Conservation (phyloP, 2,888 invertebrate genomes). For the Pseudoips prasinana region DNA sequence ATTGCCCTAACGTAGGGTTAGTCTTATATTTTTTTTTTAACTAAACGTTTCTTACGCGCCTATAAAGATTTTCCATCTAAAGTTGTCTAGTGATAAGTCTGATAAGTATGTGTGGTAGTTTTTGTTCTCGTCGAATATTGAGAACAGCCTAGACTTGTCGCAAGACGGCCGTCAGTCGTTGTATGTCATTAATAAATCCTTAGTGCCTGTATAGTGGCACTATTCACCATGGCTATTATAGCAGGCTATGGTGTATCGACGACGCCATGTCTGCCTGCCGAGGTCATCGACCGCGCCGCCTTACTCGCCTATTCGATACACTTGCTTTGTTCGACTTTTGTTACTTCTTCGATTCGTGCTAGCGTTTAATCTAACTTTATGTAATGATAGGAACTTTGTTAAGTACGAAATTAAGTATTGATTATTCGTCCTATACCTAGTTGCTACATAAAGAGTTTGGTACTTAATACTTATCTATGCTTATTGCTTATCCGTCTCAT, state of each 20-base stretch:
- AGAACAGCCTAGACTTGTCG: too few relatives aligned
- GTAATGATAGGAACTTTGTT: conserved; percentile 22
- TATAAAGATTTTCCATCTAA: too few relatives aligned
- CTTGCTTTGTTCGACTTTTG: conserved; percentile 58
- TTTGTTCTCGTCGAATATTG: too few relatives aligned
- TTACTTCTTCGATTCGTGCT: conserved; percentile 48
- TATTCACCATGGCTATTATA: conserved; percentile 45
- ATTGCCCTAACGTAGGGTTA: too few relatives aligned
- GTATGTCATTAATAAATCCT: conserved; percentile 6
- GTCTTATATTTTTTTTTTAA: too few relatives aligned
- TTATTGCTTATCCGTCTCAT: too few relatives aligned
- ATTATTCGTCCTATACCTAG: too few relatives aligned
- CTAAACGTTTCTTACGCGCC: too few relatives aligned
- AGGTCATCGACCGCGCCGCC: conserved; percentile 55
- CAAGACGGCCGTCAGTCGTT: neutral
- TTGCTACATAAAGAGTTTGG: too few relatives aligned
- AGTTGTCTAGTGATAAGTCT: too few relatives aligned
- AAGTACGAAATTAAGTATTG: conserved; percentile 1
- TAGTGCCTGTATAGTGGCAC: conserved; percentile 9
- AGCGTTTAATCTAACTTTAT: conserved; percentile 40
- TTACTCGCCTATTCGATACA: conserved; percentile 57
- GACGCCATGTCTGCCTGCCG: conserved; percentile 67
- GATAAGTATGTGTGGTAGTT: too few relatives aligned
- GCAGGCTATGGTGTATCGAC: conserved; percentile 58
- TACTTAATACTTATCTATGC: too few relatives aligned